phyloP scores from a whole-genome alignment of 2,113 vertebrate genomes.

The Caretta caretta region DNA sequence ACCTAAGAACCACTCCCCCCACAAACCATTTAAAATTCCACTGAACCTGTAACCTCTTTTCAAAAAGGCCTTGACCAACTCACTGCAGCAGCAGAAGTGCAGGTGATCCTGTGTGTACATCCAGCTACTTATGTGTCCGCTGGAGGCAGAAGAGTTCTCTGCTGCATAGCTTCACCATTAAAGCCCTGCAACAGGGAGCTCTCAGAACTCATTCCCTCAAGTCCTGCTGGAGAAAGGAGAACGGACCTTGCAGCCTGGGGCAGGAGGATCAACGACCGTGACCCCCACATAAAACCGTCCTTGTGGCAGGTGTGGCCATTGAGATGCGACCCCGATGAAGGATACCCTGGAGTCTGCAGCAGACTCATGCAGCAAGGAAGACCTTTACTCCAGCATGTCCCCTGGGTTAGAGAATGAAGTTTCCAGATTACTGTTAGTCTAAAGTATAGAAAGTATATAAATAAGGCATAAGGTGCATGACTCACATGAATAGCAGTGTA shows the following conservation, averaged over 20 bases:
- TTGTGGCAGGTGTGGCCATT: background rate
- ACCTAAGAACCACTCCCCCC: background rate
- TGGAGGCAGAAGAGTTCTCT: background rate
- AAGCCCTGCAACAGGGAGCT: background rate
- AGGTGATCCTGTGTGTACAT: background rate
- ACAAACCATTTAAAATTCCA: background rate
- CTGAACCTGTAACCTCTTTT: background rate
- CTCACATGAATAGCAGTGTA: background rate
- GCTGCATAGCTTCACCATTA: background rate
- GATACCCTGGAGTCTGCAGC: background rate
- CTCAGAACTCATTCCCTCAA: background rate
- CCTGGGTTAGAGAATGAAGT: background rate
- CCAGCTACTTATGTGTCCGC: rapidly evolving
- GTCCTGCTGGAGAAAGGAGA: background rate
- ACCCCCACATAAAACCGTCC: background rate
- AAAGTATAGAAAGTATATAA: background rate
- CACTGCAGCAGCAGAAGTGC: background rate
- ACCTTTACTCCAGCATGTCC: background rate
- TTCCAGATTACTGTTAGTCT: background rate
- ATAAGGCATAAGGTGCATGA: background rate
- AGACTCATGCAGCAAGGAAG: background rate
- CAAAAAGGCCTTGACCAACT: background rate
- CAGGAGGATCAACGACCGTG: background rate
- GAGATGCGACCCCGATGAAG: background rate
- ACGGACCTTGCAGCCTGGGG: background rate